phyloP scores from a whole-genome alignment of 2,113 vertebrate species.

The Chloropsis hardwickii region DNA sequence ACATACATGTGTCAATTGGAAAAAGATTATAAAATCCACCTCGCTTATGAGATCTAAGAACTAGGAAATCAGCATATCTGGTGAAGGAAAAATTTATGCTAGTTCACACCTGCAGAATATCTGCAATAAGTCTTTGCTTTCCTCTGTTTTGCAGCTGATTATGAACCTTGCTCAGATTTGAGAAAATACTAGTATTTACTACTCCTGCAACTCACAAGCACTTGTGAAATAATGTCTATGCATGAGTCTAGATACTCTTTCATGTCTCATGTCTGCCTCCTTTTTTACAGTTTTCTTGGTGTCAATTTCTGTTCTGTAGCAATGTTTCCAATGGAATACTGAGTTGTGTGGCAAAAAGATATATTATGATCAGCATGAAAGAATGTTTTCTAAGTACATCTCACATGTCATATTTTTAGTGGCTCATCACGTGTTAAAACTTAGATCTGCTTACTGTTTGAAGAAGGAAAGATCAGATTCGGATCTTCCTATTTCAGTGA shows the following conservation, averaged over 20 bases:
- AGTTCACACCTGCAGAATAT: not conserved
- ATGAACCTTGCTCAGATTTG: not conserved
- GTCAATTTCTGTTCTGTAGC: not conserved
- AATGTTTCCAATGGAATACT: not conserved
- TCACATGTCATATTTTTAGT: not conserved
- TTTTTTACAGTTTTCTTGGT: not conserved
- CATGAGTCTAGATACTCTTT: not conserved
- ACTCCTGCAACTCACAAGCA: not conserved
- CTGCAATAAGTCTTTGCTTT: not conserved
- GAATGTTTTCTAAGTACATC: not conserved
- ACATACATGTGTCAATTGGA: not conserved
- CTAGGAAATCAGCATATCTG: not conserved
- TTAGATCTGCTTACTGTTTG: not conserved
- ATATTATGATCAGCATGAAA: not conserved
- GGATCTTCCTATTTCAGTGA: not conserved
- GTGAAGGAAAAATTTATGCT: not conserved
- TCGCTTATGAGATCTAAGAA: not conserved
- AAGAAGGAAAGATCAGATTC: not conserved
- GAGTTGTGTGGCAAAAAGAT: not conserved
- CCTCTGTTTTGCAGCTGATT: not conserved
- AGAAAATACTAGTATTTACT: not conserved
- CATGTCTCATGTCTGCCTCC: not conserved
- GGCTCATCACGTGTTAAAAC: fast-evolving
- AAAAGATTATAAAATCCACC: not conserved
- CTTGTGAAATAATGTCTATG: not conserved